Percentiles rank a stretch among this genome's conserved stretches.
Evolutionary conservation across 1,140 invertebrate genomes (phyloP).

Genomic region (Drosophila bifasciata): DNA sequence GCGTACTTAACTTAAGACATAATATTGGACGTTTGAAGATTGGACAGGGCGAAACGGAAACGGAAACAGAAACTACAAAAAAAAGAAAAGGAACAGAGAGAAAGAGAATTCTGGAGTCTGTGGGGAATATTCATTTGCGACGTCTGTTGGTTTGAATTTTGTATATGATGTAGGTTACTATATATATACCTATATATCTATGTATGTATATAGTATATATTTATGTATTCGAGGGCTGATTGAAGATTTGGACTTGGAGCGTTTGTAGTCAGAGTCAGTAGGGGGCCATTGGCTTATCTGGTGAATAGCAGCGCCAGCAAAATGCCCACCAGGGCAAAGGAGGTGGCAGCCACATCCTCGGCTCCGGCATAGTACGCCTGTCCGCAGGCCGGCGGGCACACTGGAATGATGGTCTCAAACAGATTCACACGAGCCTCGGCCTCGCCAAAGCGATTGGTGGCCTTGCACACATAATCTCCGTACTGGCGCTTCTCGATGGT

Average conservation of each 20-base stretch:
- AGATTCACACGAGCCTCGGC: slow-evolving; percentile 91
- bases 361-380: slow-evolving; percentile 88
- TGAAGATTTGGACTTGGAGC: slow-evolving; percentile 43
- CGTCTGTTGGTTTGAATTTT: slow-evolving; percentile 45
- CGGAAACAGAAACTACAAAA: slow-evolving; percentile 27
- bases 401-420: slow-evolving; percentile 95
- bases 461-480: slow-evolving; percentile 93
- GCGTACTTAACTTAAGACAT: slow-evolving; percentile 69
- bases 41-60: slow-evolving; percentile 27
- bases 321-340: slow-evolving; percentile 70
- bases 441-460: slow-evolving; percentile 94
- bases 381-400: slow-evolving; percentile 96
- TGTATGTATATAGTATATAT: slow-evolving; percentile 40
- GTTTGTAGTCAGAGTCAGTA: neutral
- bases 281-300: slow-evolving; percentile 72
- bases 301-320: slow-evolving; percentile 67
- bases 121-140: slow-evolving; percentile 35
- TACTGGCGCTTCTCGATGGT: slow-evolving; percentile 96
- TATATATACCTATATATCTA: slow-evolving; percentile 52
- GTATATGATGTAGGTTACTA: slow-evolving; percentile 47
- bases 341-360: slow-evolving; percentile 71
- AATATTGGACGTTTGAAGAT: slow-evolving; percentile 64
- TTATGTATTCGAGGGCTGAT: slow-evolving; percentile 59
- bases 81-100: neutral
- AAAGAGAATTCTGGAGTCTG: slow-evolving; percentile 9